Conservation (phyloP, 2,888 invertebrate species). For the Siphlonurus alternatus region DNA sequence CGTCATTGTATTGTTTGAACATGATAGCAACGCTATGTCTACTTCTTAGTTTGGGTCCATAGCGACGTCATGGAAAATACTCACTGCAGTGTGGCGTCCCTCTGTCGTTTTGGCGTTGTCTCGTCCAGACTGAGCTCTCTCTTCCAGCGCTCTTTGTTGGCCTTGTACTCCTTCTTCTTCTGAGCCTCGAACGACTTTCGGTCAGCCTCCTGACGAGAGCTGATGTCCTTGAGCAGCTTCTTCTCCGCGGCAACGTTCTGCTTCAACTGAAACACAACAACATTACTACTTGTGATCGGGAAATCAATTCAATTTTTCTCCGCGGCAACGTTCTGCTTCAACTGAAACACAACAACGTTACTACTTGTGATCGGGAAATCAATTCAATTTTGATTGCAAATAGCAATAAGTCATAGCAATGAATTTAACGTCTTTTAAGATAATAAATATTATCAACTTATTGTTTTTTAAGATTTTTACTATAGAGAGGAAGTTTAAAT, state of each 20-base stretch:
- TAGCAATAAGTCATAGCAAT: too few relatives aligned
- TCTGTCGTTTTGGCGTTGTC: constrained; percentile 76
- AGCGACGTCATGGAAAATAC: too few relatives aligned
- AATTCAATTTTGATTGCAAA: too few relatives aligned
- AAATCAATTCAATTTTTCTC: neutral
- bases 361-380: too few relatives aligned
- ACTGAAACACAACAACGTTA: constrained; percentile 4
- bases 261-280: constrained; percentile 42
- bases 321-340: neutral
- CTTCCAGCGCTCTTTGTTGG: constrained; percentile 94
- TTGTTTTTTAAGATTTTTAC: too few relatives aligned
- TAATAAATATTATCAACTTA: too few relatives aligned
- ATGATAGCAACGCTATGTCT: too few relatives aligned
- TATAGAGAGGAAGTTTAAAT: too few relatives aligned
- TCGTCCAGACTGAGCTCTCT: constrained; percentile 81
- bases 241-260: constrained; percentile 79
- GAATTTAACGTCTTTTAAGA: too few relatives aligned
- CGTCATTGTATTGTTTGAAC: neutral
- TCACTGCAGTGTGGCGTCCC: constrained; percentile 75
- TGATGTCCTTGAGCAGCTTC: constrained; percentile 84
- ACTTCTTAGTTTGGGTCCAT: too few relatives aligned
- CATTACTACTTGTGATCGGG: neutral
- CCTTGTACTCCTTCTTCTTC: constrained; percentile 88
- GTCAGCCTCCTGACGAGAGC: constrained; percentile 76
- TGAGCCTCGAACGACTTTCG: constrained; percentile 79